Base-by-base conservation (phyloP, 2,888 invertebrate species). In the Nemapogon koenigi region DNA sequence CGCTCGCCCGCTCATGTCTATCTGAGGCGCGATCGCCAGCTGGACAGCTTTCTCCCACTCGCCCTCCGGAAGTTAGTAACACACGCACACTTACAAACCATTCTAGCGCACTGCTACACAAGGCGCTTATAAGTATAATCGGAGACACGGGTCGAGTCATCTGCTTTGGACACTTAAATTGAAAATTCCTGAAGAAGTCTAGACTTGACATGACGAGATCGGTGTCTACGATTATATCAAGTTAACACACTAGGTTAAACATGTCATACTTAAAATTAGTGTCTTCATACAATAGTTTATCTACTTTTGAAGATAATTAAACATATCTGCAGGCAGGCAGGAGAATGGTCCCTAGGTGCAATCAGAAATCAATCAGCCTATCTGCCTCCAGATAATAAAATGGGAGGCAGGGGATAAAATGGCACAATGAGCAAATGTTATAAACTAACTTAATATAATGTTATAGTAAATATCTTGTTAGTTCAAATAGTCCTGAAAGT, bases 1-100 rank as follows among this genome's bases (percentile, higher is more conserved):
- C 11, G 85, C 88, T 50, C 87, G 79, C 3, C 85, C 86, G 53
- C 88, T 86, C 44, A 66, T 38, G 14, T 35, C 35, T 38, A 59
- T 45, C 37, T 37, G 30, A 2, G 43, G 43, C 2, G 53, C 50
- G 22, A 49, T 40, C 22, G 52, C 57, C 1, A 59, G 62, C 31
- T 43, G 48, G 42, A 43, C 48, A 43, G 69, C 70, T 46, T 62
- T 53, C 28, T 47, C 46, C 65, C 64, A 66, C 42, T 51, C 52
- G 50, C 72, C 73, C 76, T 76, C 35, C 35, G 67, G 57, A 61
- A 51, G 71, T 76, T 78, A 76, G 76, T 75, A 63, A 65, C 58
- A 54, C 41, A 46, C 43, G 42, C 38, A 39, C 47, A 45, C 41
- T 41, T 35, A 33, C 36, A 37, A n/a, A n/a, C n/a, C n/a, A n/a